A percentile compares a stretch with the other conserved stretches of the same genome.
Conservation (phyloP, 2,113 vertebrate genomes). For the Carettochelys insculpta region DNA sequence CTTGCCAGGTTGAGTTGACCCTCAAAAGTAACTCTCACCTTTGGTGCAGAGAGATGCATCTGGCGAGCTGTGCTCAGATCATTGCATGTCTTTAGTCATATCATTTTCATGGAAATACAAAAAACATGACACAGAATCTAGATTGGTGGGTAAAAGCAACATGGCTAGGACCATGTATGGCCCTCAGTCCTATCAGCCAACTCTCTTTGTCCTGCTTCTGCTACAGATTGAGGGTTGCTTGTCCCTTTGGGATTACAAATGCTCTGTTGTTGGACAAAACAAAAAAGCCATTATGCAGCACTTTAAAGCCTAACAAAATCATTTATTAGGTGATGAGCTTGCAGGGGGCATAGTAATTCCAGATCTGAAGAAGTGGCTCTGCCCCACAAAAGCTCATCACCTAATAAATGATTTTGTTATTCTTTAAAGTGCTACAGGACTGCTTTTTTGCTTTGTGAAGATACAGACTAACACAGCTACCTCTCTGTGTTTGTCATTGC, state of each 20-base stretch:
- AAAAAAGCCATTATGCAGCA: too few species aligned
- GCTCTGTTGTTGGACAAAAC: conserved; percentile 7
- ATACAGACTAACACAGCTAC: too few species aligned
- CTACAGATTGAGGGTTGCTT: not conserved
- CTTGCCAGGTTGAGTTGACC: not conserved
- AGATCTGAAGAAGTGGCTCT: too few species aligned
- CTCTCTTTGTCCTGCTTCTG: not conserved
- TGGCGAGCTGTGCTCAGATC: not conserved
- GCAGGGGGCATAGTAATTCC: too few species aligned
- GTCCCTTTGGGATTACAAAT: not conserved
- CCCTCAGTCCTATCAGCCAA: not conserved
- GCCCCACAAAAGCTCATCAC: too few species aligned
- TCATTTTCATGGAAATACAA: not conserved
- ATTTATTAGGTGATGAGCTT: too few species aligned
- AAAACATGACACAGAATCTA: not conserved
- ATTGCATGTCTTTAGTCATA: not conserved
- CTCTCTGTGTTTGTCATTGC: too few species aligned
- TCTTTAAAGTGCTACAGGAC: too few species aligned
- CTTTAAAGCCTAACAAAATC: too few species aligned
- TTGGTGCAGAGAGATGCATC: not conserved
- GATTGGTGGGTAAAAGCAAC: not conserved
- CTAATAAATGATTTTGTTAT: too few species aligned
- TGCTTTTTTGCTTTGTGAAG: too few species aligned
- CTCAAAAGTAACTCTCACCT: not conserved
- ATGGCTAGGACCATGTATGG: not conserved